A percentile compares a stretch with the other conserved stretches of the same genome.
phyloP scores from a whole-genome alignment of 2,113 vertebrate genomes.

The Callocephalon fimbriatum region DNA sequence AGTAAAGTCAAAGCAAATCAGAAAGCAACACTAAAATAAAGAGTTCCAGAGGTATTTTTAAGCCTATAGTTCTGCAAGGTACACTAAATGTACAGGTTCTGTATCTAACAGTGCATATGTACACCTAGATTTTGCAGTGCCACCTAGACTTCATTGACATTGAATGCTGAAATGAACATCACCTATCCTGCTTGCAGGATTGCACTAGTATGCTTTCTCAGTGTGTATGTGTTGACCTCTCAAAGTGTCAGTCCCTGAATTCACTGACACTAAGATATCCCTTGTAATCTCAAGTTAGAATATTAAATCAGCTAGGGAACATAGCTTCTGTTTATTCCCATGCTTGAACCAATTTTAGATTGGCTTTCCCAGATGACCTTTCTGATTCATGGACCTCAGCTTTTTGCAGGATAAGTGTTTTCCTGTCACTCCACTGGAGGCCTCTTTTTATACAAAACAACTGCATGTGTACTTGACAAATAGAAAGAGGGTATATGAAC shows the following conservation, averaged over 20 bases:
- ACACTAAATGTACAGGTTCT: not conserved
- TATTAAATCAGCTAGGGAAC: not conserved
- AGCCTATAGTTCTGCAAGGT: not conserved
- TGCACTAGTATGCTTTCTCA: not conserved
- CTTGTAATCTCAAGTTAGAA: not conserved
- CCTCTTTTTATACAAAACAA: not conserved
- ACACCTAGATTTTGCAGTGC: not conserved
- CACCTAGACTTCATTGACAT: not conserved
- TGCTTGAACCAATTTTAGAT: not conserved
- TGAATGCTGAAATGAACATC: not conserved
- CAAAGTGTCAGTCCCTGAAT: not conserved
- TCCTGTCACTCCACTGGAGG: not conserved
- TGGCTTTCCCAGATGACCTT: not conserved
- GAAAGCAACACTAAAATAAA: not conserved
- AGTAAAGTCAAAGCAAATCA: not conserved
- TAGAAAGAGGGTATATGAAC: not conserved
- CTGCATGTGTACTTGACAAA: not conserved
- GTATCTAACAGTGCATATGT: not conserved
- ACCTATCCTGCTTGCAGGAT: not conserved
- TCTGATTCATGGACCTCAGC: not conserved
- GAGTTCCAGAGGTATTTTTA: not conserved
- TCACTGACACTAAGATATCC: not conserved
- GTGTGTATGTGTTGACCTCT: not conserved
- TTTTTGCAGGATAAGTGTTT: not conserved
- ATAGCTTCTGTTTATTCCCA: not conserved